Conservation (phyloP, 2,113 vertebrate genomes). For the Megatriorchis doriae region DNA sequence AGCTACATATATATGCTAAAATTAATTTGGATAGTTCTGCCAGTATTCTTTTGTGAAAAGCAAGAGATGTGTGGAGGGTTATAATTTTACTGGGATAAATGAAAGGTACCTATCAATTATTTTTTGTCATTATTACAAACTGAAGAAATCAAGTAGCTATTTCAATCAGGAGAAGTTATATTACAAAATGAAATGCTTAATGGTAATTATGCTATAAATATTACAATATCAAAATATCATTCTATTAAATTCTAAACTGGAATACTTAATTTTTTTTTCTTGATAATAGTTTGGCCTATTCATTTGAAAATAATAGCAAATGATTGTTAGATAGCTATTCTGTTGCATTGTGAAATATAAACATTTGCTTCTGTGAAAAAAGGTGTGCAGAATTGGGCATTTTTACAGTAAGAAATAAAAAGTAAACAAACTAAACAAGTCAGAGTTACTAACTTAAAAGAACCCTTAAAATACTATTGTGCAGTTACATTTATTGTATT, state of each 20-base stretch:
- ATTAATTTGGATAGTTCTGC: neutral
- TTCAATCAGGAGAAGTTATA: neutral
- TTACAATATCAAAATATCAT: neutral
- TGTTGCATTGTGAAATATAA: neutral
- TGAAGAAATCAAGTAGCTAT: neutral
- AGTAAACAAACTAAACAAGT: neutral
- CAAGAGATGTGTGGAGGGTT: neutral
- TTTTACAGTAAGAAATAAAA: neutral
- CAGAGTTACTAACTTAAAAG: neutral
- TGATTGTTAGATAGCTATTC: neutral
- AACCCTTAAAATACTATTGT: neutral
- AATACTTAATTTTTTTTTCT: neutral
- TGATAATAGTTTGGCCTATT: neutral
- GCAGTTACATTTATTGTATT: neutral
- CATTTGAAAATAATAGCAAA: neutral
- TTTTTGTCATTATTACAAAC: neutral
- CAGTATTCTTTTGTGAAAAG: neutral
- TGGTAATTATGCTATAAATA: neutral
- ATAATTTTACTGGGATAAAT: neutral
- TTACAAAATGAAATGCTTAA: neutral
- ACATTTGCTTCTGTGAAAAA: neutral
- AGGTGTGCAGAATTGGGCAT: neutral
- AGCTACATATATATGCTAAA: neutral
- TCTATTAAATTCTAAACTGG: neutral
- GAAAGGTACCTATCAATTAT: neutral